Evolutionary conservation across 2,888 invertebrate species (phyloP), one percentile per base, ranked within the genome.

Genomic region (Agrotis segetum): DNA sequence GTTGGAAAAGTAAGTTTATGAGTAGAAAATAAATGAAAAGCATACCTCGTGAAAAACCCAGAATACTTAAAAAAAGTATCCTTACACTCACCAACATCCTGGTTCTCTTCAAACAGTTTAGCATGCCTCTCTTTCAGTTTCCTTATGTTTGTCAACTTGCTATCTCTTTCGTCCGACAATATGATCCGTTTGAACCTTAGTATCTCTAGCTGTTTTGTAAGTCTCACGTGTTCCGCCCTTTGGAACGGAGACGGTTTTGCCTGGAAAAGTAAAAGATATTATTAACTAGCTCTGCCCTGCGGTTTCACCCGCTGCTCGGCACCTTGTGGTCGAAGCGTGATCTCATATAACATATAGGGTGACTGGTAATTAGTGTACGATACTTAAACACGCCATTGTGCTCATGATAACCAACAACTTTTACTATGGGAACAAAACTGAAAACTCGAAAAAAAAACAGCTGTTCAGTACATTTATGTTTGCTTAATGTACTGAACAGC

Each of bases 141-240:
- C 82, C 97, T 95, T 74, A 98, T 94, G 83, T 96, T 96, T 0
- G 96, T 96, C 78, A 97, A 95, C 88, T 97, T 97, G 87, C 97
- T 96, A 69, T 97, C 97, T 85, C 97, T 96, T 90, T 98, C 98
- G 77, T 98, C 97, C 11, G 97, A 96, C 47, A 98, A 94, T 81
- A 98, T 94, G 77, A 97, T 97, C 4, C 97, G 97, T 86, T 97
- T 97, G 89, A 98, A 98, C 86, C 97, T 97, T 16, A 97, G 96
- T 82, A 97, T 93, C 94, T 98, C 98, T 74, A 98, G 94, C 87
- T 97, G 97, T 88, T 97, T 97, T n/a, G 96, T 97, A 49, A 97
- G 93, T 83, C 96, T 96, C 52, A 97, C 88, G 86, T 97, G 97
- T 88, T 97, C 97, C 64, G 97, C 96, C 87, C 97, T 96, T 92